Conservation (phyloP, 1,140 invertebrate genomes). For the Pectinophora gossypiella region DNA sequence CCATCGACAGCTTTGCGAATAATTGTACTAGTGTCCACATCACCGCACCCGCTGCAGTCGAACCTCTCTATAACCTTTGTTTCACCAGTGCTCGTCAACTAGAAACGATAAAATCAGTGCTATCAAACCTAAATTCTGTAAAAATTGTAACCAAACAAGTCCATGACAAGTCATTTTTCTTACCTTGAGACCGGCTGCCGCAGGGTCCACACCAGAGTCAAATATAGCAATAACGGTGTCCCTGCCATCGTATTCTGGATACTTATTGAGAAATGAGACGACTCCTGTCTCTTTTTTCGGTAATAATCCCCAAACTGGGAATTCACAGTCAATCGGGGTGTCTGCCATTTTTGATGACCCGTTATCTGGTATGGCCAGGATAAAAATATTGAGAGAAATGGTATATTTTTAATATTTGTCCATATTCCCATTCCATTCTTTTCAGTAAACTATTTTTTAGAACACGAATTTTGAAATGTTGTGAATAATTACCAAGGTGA, state of each 20-base stretch:
- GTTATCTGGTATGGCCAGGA: slow-evolving; percentile 32
- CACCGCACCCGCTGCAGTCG: slow-evolving; percentile 94
- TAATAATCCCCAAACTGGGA: slow-evolving; percentile 88
- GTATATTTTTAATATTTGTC: no score
- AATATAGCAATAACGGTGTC: slow-evolving; percentile 95
- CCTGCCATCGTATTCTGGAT: slow-evolving; percentile 95
- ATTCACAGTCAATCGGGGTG: slow-evolving; percentile 82
- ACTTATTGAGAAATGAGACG: slow-evolving; percentile 90
- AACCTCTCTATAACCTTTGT: slow-evolving; percentile 96
- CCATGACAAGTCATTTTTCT: slow-evolving; percentile 68
- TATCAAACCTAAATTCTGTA: slow-evolving; percentile 23
- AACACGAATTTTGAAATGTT: no score
- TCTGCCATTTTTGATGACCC: slow-evolving; percentile 77
- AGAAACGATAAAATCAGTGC: slow-evolving; percentile 35
- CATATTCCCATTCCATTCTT: no score
- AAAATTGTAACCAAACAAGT: slow-evolving; percentile 51
- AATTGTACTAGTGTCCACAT: slow-evolving; percentile 81
- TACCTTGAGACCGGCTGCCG: slow-evolving; percentile 95
- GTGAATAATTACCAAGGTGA: no score
- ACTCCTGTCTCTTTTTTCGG: slow-evolving; percentile 98
- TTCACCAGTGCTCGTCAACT: slow-evolving; percentile 92
- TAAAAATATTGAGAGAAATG: no score
- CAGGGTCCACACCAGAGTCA: slow-evolving; percentile 98
- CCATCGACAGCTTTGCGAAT: slow-evolving; percentile 77
- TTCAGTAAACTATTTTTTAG: no score